A percentile compares a stretch with the other conserved stretches of the same genome.
phyloP scores from a whole-genome alignment of 2,888 invertebrate species.

The Abrostola triplasia region DNA sequence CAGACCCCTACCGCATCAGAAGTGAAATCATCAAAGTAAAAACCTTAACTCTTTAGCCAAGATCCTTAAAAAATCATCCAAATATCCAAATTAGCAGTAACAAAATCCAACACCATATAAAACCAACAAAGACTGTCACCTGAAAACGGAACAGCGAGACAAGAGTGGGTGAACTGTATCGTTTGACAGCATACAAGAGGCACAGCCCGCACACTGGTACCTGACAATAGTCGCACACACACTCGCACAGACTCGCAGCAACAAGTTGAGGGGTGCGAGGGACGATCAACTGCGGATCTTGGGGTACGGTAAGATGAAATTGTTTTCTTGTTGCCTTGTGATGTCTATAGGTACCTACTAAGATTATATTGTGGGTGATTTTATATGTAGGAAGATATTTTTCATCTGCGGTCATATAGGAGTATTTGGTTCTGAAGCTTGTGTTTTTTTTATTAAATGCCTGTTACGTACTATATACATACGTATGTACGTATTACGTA shows the following conservation, averaged over 20 bases:
- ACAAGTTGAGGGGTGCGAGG: slow-evolving; percentile 78
- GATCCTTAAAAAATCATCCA: not conserved
- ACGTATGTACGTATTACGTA: no score
- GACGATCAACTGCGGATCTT: slow-evolving; percentile 59
- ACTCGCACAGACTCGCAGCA: slow-evolving; percentile 58
- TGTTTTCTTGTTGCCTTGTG: no score
- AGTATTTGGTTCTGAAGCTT: no score
- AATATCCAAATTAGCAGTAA: not conserved
- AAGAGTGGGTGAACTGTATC: slow-evolving; percentile 22
- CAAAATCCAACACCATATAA: slow-evolving; percentile 5
- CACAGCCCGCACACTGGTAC: slow-evolving; percentile 8
- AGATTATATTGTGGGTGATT: no score
- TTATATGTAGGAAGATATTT: no score
- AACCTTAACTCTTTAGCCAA: not conserved
- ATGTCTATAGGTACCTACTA: no score
- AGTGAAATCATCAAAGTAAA: no score
- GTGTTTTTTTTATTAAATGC: no score
- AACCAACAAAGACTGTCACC: slow-evolving; percentile 24
- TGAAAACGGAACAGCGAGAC: slow-evolving; percentile 25
- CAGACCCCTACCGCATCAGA: no score
- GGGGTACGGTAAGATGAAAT: slow-evolving; percentile 16
- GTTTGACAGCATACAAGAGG: slow-evolving; percentile 31
- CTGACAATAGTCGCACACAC: slow-evolving; percentile 14
- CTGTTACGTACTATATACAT: no score
- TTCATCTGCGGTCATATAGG: no score